These are phyloP conservation scores for Ailuropoda melanoleuca DNA, from an alignment of 2,113 vertebrate genomes.

Conservation along the genomic window DNA sequence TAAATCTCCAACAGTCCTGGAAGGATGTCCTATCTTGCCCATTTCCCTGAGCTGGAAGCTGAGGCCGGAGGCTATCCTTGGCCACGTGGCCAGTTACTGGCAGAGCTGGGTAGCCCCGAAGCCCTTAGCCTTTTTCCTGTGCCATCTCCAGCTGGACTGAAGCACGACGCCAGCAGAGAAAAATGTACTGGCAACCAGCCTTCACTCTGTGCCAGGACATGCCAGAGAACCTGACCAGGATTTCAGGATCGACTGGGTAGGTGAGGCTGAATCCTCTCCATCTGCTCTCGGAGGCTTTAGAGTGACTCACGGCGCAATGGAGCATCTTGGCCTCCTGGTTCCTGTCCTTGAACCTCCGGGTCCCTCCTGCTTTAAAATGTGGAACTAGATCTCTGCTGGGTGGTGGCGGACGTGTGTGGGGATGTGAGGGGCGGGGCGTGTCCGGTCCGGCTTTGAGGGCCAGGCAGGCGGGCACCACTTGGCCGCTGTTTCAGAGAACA, in stretches of 20 bases:
- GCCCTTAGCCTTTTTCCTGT: background rate
- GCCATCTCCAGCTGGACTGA: background rate
- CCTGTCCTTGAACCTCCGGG: background rate
- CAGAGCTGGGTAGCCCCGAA: background rate
- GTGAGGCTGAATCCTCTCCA: background rate
- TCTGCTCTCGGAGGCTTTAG: background rate
- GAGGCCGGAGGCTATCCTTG: background rate
- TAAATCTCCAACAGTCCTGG: background rate
- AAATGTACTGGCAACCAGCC: background rate
- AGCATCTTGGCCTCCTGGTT: background rate
- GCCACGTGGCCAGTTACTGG: background rate
- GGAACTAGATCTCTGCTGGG: background rate
- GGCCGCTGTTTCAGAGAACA: background rate
- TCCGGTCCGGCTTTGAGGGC: background rate
- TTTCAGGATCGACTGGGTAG: background rate
- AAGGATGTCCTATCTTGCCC: background rate
- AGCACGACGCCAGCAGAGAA: background rate
- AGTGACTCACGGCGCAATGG: background rate
- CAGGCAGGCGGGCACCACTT: background rate
- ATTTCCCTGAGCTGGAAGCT: background rate
- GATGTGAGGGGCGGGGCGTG: fast-evolving
- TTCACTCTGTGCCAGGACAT: background rate
- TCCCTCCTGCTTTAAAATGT: background rate
- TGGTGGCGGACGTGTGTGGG: background rate
- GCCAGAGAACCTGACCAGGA: background rate